Conservation (phyloP, 2,797 vertebrate genomes). For the Catostomus latipinnis region DNA sequence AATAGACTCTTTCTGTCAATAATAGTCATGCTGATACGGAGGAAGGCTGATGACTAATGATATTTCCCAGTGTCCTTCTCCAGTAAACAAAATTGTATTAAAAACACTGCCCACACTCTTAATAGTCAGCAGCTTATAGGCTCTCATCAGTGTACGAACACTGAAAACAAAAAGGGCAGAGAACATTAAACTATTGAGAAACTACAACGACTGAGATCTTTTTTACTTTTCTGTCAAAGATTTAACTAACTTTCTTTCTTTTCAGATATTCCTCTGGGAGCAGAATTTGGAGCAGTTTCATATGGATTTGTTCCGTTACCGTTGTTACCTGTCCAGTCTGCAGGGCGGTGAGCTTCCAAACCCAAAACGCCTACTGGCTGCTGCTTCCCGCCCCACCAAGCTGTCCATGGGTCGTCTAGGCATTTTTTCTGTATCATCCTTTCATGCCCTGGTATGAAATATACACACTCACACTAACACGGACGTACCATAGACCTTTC, state of each 20-base stretch:
- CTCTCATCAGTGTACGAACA: slow-evolving; percentile 11
- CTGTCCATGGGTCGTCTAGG: slow-evolving; percentile 95
- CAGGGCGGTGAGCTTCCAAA: slow-evolving; percentile 96
- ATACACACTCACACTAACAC: neutral
- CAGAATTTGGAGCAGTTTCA: slow-evolving; percentile 97
- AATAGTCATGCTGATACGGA: slow-evolving; percentile 31
- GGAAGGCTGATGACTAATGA: slow-evolving; percentile 48
- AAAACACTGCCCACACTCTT: slow-evolving; percentile 41
- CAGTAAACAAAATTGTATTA: slow-evolving; percentile 21
- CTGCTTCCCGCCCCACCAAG: slow-evolving; percentile 94
- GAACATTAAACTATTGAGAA: neutral
- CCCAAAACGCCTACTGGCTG: slow-evolving; percentile 93
- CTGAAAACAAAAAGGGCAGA: slow-evolving; percentile 12
- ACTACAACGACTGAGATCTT: neutral
- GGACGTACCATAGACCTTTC: no score
- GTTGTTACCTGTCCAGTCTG: slow-evolving; percentile 95
- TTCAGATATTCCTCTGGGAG: slow-evolving; percentile 91
- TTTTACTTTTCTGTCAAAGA: neutral
- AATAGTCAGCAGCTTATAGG: slow-evolving; percentile 29
- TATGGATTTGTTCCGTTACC: slow-evolving; percentile 94
- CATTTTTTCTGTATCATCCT: slow-evolving; percentile 96
- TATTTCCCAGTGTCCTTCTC: slow-evolving; percentile 11
- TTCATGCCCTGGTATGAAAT: slow-evolving; percentile 91
- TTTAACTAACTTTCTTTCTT: neutral
- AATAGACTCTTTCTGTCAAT: slow-evolving; percentile 37